phyloP scores from a whole-genome alignment of 2,797 vertebrate species.

The Euphonia xanthogaster region DNA sequence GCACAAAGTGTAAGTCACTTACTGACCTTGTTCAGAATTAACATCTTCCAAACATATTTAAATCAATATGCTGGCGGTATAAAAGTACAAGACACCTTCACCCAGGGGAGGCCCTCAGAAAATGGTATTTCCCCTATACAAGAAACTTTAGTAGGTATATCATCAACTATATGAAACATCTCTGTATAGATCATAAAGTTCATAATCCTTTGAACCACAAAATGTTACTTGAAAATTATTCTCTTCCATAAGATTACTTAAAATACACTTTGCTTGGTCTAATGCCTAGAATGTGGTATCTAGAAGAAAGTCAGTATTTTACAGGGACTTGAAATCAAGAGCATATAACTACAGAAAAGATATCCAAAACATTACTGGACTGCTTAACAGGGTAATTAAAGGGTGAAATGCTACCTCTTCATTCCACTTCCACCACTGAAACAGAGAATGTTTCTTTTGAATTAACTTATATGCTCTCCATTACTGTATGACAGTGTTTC shows the following conservation, averaged over 20 bases:
- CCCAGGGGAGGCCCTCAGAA: conserved; percentile 42
- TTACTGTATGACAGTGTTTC: neutral
- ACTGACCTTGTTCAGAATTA: conserved; percentile 65
- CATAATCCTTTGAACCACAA: neutral
- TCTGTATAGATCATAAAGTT: neutral
- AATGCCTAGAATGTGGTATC: neutral
- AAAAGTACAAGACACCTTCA: conserved; percentile 62
- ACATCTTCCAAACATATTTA: conserved; percentile 62
- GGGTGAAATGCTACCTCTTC: neutral
- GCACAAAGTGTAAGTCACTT: neutral
- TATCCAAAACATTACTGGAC: neutral
- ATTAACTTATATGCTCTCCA: neutral
- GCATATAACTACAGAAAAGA: neutral
- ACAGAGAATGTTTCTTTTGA: neutral
- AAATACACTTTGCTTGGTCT: neutral
- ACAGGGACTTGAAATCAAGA: neutral
- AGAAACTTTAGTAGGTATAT: conserved; percentile 10
- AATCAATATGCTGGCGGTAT: conserved; percentile 54
- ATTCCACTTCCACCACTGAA: neutral
- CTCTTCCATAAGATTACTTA: neutral
- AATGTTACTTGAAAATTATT: neutral
- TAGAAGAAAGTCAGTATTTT: neutral
- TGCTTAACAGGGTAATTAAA: neutral
- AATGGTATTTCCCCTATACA: conserved; percentile 45
- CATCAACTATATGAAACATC: neutral